Percentiles rank a stretch among this genome's conserved stretches.
phyloP scores from a whole-genome alignment of 2,113 vertebrate genomes.

The Charadrius vociferus region DNA sequence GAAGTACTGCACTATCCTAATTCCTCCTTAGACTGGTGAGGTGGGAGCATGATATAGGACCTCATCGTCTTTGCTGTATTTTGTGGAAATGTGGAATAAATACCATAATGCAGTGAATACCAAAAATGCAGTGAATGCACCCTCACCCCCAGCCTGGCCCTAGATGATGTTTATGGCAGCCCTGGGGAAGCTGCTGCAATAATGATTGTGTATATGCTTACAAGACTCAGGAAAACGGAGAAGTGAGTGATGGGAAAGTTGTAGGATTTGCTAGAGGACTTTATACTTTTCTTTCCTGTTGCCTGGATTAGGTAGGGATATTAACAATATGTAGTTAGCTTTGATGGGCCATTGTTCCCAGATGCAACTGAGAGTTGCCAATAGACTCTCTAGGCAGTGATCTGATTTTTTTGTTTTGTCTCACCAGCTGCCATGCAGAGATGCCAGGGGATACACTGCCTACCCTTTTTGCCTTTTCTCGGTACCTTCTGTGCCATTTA shows the following conservation, averaged over 20 bases:
- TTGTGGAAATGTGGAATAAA: neutral
- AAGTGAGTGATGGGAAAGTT: neutral
- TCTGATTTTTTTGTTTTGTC: slow-evolving; percentile 54
- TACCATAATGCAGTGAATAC: too few species aligned
- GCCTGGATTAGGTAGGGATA: slow-evolving; percentile 34
- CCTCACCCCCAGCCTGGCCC: neutral
- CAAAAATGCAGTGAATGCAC: neutral
- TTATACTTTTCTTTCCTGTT: neutral
- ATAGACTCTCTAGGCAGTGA: slow-evolving; percentile 50
- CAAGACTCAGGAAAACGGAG: neutral
- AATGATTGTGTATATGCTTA: neutral
- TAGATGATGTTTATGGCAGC: neutral
- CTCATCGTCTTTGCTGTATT: neutral
- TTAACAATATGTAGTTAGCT: slow-evolving; percentile 44
- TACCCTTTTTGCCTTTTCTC: slow-evolving; percentile 4
- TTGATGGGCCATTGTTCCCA: slow-evolving; percentile 68
- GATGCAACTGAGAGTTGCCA: slow-evolving; percentile 65
- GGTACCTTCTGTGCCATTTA: neutral
- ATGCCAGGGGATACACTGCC: slow-evolving; percentile 69
- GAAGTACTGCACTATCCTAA: neutral
- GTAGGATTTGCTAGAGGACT: neutral
- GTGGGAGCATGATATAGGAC: neutral
- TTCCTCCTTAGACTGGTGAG: neutral
- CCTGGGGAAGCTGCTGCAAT: neutral
- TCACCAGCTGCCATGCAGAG: slow-evolving; percentile 59